Base-by-base conservation (phyloP, 2,113 vertebrate genomes). In the Alligator mississippiensis region DNA sequence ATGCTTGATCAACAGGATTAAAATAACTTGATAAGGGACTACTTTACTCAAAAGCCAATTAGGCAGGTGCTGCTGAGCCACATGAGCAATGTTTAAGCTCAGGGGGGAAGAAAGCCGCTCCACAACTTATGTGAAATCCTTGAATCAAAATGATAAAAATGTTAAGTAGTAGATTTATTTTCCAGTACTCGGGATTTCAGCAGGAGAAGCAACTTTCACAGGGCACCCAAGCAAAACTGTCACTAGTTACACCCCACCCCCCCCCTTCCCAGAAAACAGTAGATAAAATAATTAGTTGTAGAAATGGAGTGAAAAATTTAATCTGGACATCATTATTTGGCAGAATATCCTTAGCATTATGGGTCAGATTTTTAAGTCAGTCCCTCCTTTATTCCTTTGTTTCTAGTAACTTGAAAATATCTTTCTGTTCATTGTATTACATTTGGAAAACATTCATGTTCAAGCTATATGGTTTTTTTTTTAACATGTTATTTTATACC, bases 11-110 rank as follows among this genome's bases (percentile, higher is more conserved):
- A 93, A 87, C 91, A 59, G 60, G 92, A 88, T 90, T 64, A 87
- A 94, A 95, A 94, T 92, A 85, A 90, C 77, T 83, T 34, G 58
- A 76, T 38, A 5, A 94, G 96, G 94, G 94, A 90, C 88, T 90
- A 24, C 81, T 93, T 80, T 95, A 94, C 84, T 94, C 89, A 17
- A 87, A 90, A 95, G 93, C 96, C 94, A 95, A 95, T 96, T 96
- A 96, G 93, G 95, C 94, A 90, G 88, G 75, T 85, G 96, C 91
- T 85, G 0, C 91, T 34, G 55, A 17, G 15, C 59, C 21, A 59
- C 3, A 3, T 3, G 30, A 82, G 28, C 77, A 28, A 17, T 4
- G n/a, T 89, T 84, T 25, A 76, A 27, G 72, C 21, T 8, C 54
- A 57, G 72, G 21, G 19, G 11, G 17, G 12, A 60, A 61, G 28